phyloP scores from a whole-genome alignment of 2,888 invertebrate genomes.

The Catocala sponsa region DNA sequence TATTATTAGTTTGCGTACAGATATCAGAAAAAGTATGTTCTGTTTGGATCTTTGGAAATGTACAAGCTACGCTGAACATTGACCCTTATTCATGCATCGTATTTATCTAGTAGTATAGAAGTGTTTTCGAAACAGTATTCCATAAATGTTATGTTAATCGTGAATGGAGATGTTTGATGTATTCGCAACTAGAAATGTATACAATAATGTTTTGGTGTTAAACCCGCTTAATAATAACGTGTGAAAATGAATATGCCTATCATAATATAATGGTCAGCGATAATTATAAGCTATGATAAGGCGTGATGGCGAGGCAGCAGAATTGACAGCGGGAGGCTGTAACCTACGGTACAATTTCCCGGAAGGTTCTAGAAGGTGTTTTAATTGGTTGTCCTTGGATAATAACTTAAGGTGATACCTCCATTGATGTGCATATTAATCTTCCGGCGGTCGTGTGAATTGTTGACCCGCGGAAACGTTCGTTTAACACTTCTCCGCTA shows the following conservation, averaged over 20 bases:
- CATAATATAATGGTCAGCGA: neutral
- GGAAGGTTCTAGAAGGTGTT: constrained; percentile 74
- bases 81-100: too few species aligned
- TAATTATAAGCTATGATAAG: constrained; percentile 7
- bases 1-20: too few species aligned
- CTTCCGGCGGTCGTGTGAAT: constrained; percentile 49
- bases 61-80: too few species aligned
- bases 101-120: too few species aligned
- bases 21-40: too few species aligned
- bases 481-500: constrained; percentile 47
- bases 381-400: constrained; percentile 72
- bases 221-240: neutral
- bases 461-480: constrained; percentile 57
- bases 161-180: too few species aligned
- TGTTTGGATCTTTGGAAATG: too few species aligned
- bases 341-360: constrained; percentile 64
- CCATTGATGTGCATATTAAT: constrained; percentile 46
- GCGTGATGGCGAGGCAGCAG: constrained; percentile 11
- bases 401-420: constrained; percentile 64
- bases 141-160: too few species aligned
- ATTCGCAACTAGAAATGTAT: too few species aligned
- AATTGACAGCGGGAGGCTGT: constrained; percentile 53
- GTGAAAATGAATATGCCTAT: neutral
- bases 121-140: too few species aligned
- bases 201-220: too few species aligned